A percentile compares a stretch with the other conserved stretches of the same genome.
Conservation (phyloP, 2,888 invertebrate genomes). For the Leucophora obtusa region DNA sequence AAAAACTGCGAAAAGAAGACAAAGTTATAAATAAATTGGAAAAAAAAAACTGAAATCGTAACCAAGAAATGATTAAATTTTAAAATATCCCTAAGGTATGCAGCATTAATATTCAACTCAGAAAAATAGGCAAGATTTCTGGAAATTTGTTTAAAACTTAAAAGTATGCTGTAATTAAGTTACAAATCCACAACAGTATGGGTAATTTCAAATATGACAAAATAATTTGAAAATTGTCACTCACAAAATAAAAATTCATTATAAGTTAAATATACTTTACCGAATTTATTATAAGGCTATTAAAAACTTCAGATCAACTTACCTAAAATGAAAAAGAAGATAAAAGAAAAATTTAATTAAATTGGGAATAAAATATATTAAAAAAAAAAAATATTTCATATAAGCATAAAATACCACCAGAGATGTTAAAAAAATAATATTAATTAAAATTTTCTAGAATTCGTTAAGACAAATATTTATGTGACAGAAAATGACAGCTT, state of each 20-base stretch:
- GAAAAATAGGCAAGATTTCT: not conserved
- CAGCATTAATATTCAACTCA: not conserved
- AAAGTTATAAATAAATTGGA: slow-evolving; percentile 10
- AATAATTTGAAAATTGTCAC: no score
- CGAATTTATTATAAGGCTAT: not conserved
- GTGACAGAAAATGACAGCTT: slow-evolving; percentile 42
- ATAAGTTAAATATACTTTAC: not conserved
- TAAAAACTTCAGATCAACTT: not conserved
- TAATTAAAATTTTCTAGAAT: slow-evolving; percentile 16
- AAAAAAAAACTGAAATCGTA: slow-evolving; percentile 1
- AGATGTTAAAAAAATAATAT: not conserved
- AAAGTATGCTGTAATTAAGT: not conserved
- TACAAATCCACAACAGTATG: no score
- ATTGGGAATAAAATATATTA: slow-evolving; percentile 5
- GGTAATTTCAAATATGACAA: no score
- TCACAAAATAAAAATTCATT: no score
- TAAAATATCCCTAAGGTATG: not conserved
- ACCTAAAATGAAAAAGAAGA: slow-evolving; percentile 2
- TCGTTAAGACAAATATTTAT: slow-evolving; percentile 41
- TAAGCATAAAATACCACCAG: slow-evolving; percentile 20
- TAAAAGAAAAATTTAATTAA: not conserved
- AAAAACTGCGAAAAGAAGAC: not conserved
- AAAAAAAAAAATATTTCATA: not conserved
- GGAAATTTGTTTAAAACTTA: not conserved
- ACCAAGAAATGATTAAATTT: not conserved